Conservation (phyloP, 1,140 invertebrate genomes). For the Homarus americanus region DNA sequence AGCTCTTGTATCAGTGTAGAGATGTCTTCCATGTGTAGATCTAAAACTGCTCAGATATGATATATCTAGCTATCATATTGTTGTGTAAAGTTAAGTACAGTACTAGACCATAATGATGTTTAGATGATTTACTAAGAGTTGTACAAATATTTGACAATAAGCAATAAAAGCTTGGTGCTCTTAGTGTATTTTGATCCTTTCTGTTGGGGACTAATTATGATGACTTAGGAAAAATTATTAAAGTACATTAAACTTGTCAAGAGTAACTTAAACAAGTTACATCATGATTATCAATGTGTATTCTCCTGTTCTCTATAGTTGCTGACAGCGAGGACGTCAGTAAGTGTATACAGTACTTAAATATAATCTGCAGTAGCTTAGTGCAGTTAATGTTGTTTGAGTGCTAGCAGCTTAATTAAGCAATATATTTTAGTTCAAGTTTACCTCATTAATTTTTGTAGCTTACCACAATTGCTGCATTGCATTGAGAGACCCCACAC, state of each 20-base stretch:
- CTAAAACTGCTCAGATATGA: neutral
- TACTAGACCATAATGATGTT: neutral
- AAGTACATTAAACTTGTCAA: neutral
- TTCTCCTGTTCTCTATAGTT: conserved; percentile 45
- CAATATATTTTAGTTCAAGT: neutral
- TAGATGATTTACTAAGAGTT: conserved; percentile 5
- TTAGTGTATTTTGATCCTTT: conserved; percentile 44
- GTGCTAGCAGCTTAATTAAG: neutral
- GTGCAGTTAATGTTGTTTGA: neutral
- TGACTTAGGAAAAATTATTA: neutral
- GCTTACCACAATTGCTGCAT: too few relatives aligned
- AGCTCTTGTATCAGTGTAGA: neutral
- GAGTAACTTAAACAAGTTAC: neutral
- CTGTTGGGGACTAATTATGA: neutral
- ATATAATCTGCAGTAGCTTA: conserved; percentile 8
- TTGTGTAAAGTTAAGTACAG: neutral
- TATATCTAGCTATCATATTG: neutral
- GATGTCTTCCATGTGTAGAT: neutral
- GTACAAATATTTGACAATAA: conserved; percentile 47
- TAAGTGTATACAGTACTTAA: conserved; percentile 34
- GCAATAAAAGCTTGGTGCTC: conserved; percentile 53
- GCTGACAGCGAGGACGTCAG: conserved; percentile 62
- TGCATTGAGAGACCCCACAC: too few relatives aligned
- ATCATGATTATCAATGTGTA: conserved; percentile 1
- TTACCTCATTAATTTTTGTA: too few relatives aligned